Percentiles rank a stretch among this genome's conserved stretches.
These are phyloP conservation scores for Acipenser oxyrinchus DNA, from an alignment of 2,797 vertebrate species.

Conservation along the genomic window DNA sequence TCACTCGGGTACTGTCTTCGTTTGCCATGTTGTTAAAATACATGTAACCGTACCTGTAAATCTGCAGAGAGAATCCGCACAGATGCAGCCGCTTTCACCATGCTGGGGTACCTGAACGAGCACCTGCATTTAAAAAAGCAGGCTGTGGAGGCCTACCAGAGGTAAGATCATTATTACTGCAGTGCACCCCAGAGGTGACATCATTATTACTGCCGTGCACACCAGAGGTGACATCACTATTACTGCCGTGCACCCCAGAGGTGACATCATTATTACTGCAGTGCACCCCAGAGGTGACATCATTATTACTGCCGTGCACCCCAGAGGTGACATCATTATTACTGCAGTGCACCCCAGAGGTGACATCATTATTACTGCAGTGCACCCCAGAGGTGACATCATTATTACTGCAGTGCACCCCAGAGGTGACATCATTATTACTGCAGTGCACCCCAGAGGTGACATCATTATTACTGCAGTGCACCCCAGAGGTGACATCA, in stretches of 20 bases:
- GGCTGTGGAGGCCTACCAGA: conserved; percentile 74
- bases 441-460: no score
- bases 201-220: no score
- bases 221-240: not conserved
- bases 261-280: not conserved
- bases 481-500: no score
- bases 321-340: no score
- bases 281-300: not conserved
- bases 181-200: no score
- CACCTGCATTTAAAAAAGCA: conserved; percentile 77
- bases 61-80: conserved; percentile 80
- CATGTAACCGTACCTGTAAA: no score
- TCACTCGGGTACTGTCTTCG: no score
- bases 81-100: conserved; percentile 77
- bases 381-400: conserved; percentile 1
- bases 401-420: not conserved
- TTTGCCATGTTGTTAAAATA: no score
- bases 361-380: not conserved
- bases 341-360: not conserved
- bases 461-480: no score
- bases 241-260: no score
- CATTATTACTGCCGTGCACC: no score
- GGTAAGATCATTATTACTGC: conserved; percentile 46
- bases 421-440: no score
- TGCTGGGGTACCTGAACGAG: conserved; percentile 90